These are phyloP conservation scores for Platichthys stellatus DNA, from an alignment of 2,113 vertebrate genomes.

Conservation along the genomic window DNA sequence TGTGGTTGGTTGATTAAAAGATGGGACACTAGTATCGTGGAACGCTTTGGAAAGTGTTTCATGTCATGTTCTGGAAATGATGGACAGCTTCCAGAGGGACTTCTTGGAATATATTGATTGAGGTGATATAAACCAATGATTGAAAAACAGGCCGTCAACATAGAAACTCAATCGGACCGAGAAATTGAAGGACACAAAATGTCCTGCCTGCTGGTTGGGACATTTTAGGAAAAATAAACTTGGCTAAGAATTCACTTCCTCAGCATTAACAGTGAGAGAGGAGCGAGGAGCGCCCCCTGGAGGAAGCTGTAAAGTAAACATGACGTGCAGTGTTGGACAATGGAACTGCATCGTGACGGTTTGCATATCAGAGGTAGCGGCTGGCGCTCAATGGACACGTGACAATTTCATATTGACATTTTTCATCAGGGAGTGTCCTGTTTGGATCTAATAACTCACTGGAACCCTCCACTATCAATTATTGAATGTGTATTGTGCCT, in stretches of 20 bases:
- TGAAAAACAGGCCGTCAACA: neutral
- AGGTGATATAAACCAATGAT: constrained; percentile 1
- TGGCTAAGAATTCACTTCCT: constrained; percentile 1
- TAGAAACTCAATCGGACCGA: neutral
- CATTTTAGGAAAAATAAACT: constrained; percentile 5
- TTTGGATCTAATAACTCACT: constrained; percentile 52
- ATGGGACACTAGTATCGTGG: neutral
- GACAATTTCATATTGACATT: constrained; percentile 32
- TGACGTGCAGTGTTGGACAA: constrained; percentile 16
- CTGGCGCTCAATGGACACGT: neutral
- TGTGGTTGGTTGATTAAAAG: neutral
- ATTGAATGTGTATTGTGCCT: constrained; percentile 79
- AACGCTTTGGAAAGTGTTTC: constrained; percentile 8
- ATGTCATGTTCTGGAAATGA: constrained; percentile 11
- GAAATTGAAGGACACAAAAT: neutral
- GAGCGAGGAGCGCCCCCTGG: neutral
- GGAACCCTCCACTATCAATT: constrained; percentile 47
- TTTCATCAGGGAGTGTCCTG: constrained; percentile 41
- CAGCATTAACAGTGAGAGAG: neutral
- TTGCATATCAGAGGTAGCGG: constrained; percentile 37
- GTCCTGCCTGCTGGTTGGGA: neutral
- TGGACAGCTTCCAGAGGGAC: constrained; percentile 6
- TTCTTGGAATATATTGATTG: constrained; percentile 18
- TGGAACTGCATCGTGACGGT: constrained; percentile 20
- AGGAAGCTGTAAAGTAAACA: constrained; percentile 4